These are phyloP conservation scores for Todiramphus saurophagus DNA, from an alignment of 2,113 vertebrate genomes.

Conservation along the genomic window DNA sequence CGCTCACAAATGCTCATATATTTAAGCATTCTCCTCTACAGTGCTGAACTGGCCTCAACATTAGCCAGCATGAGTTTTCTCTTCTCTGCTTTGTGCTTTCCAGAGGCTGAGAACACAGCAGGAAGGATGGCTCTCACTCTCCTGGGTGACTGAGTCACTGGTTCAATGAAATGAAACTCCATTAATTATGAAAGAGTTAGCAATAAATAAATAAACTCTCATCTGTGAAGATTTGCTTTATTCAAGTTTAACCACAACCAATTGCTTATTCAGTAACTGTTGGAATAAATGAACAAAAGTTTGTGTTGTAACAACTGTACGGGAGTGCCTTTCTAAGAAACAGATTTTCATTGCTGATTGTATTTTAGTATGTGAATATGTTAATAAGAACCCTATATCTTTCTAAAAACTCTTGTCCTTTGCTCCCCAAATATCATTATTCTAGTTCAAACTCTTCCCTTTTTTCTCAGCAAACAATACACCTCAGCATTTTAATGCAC, in stretches of 20 bases:
- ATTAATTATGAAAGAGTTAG: conserved; percentile 18
- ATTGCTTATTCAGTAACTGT: background rate
- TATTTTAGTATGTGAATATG: background rate
- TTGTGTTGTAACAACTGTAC: background rate
- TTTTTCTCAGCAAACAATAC: background rate
- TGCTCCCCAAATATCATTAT: background rate
- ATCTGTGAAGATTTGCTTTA: background rate
- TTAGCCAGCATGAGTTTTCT: background rate
- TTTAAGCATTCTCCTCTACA: background rate
- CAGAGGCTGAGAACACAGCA: background rate
- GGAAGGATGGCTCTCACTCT: background rate
- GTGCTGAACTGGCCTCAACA: background rate
- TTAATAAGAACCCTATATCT: background rate
- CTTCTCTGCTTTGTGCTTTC: background rate
- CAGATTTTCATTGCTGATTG: background rate
- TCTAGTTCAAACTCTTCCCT: background rate
- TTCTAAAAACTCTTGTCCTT: background rate
- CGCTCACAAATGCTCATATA: background rate
- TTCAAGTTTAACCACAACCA: background rate
- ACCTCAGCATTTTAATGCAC: background rate
- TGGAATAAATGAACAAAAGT: background rate
- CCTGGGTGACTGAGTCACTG: background rate
- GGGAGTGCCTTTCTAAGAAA: background rate
- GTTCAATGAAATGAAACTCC: conserved; percentile 4
- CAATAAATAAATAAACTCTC: background rate